phyloP scores from a whole-genome alignment of 2,888 invertebrate species.

The Drosophila affinis region DNA sequence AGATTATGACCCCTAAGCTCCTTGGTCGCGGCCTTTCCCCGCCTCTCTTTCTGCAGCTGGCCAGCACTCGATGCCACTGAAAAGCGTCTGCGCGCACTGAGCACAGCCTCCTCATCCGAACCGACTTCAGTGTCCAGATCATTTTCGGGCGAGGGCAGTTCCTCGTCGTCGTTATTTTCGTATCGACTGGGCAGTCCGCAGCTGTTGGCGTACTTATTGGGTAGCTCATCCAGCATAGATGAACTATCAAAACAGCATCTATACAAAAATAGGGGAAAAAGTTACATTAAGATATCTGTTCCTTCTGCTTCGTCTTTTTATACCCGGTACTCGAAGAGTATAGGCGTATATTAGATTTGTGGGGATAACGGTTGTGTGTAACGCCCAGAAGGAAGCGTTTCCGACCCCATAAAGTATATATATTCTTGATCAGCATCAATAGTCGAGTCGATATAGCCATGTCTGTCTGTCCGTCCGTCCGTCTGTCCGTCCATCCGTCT shows the following conservation, averaged over 20 bases:
- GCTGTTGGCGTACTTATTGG: conserved; percentile 22
- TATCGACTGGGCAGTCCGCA: conserved; percentile 37
- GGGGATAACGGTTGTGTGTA: no score
- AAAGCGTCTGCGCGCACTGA: conserved; percentile 76
- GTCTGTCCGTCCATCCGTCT: no score
- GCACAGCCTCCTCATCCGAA: conserved; percentile 52
- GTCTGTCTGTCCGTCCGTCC: no score
- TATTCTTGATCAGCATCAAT: no score
- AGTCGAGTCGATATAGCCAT: no score
- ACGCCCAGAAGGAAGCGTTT: no score
- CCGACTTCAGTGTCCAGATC: background rate
- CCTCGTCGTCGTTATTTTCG: conserved; percentile 42
- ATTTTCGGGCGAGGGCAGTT: conserved; percentile 35
- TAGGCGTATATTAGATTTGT: no score
- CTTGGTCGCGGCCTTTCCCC: conserved; percentile 85
- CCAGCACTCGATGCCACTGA: conserved; percentile 62
- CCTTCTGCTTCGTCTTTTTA: background rate
- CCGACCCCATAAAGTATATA: no score
- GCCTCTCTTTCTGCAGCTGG: conserved; percentile 87
- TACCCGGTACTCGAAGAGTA: no score
- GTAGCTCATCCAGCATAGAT: conserved; percentile 8
- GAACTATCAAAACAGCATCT: conserved; percentile 67
- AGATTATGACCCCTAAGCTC: conserved; percentile 88
- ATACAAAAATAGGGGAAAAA: background rate
- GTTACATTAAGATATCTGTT: no score